phyloP scores from a whole-genome alignment of 1,140 invertebrate species.

The Globodera rostochiensis region DNA sequence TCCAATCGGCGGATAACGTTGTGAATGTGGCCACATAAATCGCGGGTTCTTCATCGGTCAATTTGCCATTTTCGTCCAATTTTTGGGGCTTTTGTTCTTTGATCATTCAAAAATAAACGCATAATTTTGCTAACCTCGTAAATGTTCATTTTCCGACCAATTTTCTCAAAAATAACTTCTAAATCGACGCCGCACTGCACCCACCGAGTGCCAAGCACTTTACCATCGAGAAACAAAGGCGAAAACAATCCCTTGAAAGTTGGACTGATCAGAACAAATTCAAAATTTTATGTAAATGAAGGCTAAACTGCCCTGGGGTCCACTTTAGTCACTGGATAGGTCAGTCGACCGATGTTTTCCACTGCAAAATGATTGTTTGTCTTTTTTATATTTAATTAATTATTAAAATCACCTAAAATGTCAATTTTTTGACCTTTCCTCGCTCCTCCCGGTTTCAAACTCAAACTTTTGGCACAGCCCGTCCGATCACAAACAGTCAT shows the following conservation, averaged over 20 bases:
- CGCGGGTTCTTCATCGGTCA: background rate
- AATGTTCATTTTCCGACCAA: background rate
- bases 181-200: conserved; percentile 35
- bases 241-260: background rate
- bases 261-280: background rate
- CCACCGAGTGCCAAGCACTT: conserved; percentile 25
- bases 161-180: background rate
- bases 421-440: conserved; percentile 9
- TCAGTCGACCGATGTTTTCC: conserved; percentile 32
- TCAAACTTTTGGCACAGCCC: conserved; percentile 2
- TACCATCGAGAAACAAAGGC: background rate
- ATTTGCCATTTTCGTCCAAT: background rate
- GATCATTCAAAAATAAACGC: background rate
- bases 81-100: background rate
- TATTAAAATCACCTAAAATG: background rate
- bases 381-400: background rate
- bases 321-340: conserved; percentile 20
- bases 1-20: conserved; percentile 20
- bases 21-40: conserved; percentile 24
- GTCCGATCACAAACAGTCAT: conserved; percentile 25
- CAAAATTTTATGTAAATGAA: background rate
- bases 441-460: background rate
- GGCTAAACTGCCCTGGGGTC: conserved; percentile 25
- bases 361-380: conserved; percentile 4
- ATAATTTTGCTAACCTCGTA: background rate